Evolutionary conservation across 2,888 invertebrate species (phyloP), one percentile per base, ranked within the genome.

Genomic region (Kryphioiulus occultus): DNA sequence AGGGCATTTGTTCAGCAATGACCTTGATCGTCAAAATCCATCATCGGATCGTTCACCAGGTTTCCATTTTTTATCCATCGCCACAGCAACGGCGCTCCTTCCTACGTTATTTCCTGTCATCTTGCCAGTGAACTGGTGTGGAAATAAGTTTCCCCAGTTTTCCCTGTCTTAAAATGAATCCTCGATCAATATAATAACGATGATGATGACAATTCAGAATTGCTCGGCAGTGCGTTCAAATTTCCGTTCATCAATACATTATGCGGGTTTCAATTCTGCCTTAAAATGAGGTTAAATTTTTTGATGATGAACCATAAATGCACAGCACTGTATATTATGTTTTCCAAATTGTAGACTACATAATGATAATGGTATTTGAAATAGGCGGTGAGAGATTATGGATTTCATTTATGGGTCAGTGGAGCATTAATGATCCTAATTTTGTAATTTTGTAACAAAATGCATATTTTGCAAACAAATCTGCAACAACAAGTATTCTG

Each of bases 41-140:
- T 68, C 68, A 68, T 68, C 26, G 22, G 68, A 68, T 68, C 68
- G 68, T 68, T 68, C 68, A 68, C 68, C 68, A 68, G 68, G 68
- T 68, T 68, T 22, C 35, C 35, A 68, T 4, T 68, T 22, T 68
- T 22, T 68, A n/a, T n/a, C 10, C 15, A 68, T 68, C 68, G 9
- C 68, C 68, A 68, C 68, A 68, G 68, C 68, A 68, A 68, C 68
- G 68, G n/a, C 68, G 68, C 22, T 68, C 10, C 68, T 68, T 68
- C 68, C 68, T 22, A 22, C 22, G 22, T 10, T 22, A 2, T 53
- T 53, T 68, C 10, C 22, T 68, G 22, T n/a, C 68, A 59, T 22
- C 22, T 68, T 68, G 68, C 68, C 68, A 22, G 68, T 68, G 68
- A 68, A 26, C 68, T 26, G 22, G 26, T 0, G 22, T 68, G 68